These are phyloP conservation scores for Prionace glauca DNA, from an alignment of 2,797 vertebrate genomes.

Conservation along the genomic window DNA sequence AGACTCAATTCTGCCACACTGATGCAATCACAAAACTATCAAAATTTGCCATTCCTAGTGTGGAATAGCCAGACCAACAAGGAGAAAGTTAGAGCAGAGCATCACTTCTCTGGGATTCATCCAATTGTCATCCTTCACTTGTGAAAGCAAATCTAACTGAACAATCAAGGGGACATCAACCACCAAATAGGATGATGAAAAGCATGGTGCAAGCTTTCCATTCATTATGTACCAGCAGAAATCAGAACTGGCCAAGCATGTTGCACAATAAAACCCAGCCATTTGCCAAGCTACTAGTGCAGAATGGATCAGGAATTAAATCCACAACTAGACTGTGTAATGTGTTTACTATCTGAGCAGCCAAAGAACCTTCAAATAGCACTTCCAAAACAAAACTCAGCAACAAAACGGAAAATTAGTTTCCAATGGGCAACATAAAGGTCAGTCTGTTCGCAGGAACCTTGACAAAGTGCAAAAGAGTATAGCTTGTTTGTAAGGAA, in stretches of 20 bases:
- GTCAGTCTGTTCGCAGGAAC: too few relatives aligned
- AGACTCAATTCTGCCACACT: not conserved
- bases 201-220: not conserved
- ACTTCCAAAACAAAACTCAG: not conserved
- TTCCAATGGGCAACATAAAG: not conserved
- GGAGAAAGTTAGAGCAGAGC: not conserved
- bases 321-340: not conserved
- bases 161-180: not conserved
- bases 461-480: too few relatives aligned
- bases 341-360: not conserved
- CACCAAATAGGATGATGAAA: not conserved
- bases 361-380: not conserved
- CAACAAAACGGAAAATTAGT: not conserved
- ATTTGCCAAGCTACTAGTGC: too few relatives aligned
- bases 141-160: not conserved
- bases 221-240: not conserved
- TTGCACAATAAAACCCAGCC: too few relatives aligned
- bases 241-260: too few relatives aligned
- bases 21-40: not conserved
- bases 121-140: not conserved
- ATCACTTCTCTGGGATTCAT: not conserved
- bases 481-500: too few relatives aligned
- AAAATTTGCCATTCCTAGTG: not conserved
- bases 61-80: not conserved
- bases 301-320: too few relatives aligned